Evolutionary conservation across 2,113 vertebrate genomes (phyloP), one percentile per base, ranked within the genome.

Genomic region (Dipodomys ordii): DNA sequence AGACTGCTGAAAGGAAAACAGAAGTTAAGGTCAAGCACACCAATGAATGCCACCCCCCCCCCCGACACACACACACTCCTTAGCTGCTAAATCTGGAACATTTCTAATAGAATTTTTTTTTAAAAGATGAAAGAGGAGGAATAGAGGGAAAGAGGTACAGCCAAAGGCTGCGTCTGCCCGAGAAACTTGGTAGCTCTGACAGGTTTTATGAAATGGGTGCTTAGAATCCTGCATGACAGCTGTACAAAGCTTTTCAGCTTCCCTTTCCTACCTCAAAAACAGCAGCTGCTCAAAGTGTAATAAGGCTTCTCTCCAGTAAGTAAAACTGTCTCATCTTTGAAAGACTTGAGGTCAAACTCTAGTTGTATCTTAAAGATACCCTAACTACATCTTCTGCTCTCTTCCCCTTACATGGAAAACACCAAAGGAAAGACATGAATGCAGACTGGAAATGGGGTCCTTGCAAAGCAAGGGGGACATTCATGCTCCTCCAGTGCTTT

Each of bases 211-310:
- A 87, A 90, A 67, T 72, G 90, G 77, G 49, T 93, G 90, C 78
- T 90, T 62, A 87, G 90, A 89, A 94, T 90, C 83, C 68, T 85
- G 67, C 60, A 10, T 32, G 65, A 95, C 93, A 95, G 90, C 94
- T 95, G 84, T 82, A 78, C 89, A 92, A 67, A 94, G 87, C 73
- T 87, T 83, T 80, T 65, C 60, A 32, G 69, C 82, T 71, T 94
- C 76, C 65, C 57, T 77, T 73, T 79, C 68, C 69, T 91, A 90
- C 30, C 65, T 83, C 77, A 94, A 89, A 96, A 95, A 84, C 22
- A 94, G 68, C 87, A 96, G 87, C 57, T 73, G 73, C 87, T 83
- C 32, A 7, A 80, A 19, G 68, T 83, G n/a, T 87, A 89, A 95
- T 0, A 78, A 81, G 87, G 62, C 73, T 79, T 39, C 73, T 30